Evolutionary conservation across 2,113 vertebrate species (phyloP), one percentile per base, ranked within the genome.

Genomic region (Oenanthe melanoleuca): DNA sequence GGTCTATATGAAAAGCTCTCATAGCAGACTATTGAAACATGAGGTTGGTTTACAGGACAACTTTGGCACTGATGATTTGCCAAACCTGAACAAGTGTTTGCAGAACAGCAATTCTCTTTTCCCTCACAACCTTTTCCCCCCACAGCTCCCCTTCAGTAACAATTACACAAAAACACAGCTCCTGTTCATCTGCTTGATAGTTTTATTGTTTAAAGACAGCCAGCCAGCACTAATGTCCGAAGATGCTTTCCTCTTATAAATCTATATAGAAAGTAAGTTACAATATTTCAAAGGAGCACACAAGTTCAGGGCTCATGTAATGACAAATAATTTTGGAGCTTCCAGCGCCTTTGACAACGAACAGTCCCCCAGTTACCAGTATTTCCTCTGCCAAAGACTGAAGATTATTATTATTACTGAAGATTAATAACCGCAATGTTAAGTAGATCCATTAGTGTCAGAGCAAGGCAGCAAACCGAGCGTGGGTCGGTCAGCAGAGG

Each of bases 101-200:
- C 33, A 26, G 6, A 71, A 37, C 4, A 33, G 42, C 20, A 44
- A 33, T 11, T 75, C 11, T 64, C 28, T 47, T 42, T 33, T 6
- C 73, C 17, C 42, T 56, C 20, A 56, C 14, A 37, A 11, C 0
- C 2, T 6, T 37, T 40, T 8, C 0, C 14, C 4, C 6, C 5
- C 11, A 18, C 28, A 47, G 19, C 1, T 29, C n/a, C 11, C 29
- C 5, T 22, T 6, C 11, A 29, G 20, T 16, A 42, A 25, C n/a
- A 74, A 52, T 24, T 18, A 45, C 12, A n/a, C 19, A 9, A 42
- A 49, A 66, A 1, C 44, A 59, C 31, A 66, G 1, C 4, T 59
- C 26, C 8, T 5, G 6, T 18, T 50, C 9, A 38, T 25, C 33
- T 33, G 11, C 42, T 69, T 63, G 10, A 10, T n/a, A 81, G 45